Conservation (phyloP, 2,797 vertebrate genomes). For the Eulemur rubriventer region DNA sequence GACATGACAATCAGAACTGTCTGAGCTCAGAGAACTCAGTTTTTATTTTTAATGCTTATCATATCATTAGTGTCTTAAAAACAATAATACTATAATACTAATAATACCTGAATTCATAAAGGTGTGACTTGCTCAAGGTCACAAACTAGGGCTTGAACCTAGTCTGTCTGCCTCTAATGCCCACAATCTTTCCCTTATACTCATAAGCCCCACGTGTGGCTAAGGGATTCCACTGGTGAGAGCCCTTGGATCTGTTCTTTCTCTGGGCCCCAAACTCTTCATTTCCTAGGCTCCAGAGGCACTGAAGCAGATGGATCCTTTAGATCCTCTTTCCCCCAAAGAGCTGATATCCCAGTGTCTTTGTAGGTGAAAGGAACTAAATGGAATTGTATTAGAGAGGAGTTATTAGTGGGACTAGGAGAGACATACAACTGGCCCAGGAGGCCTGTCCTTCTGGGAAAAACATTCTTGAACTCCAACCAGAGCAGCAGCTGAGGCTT, state of each 20-base stretch:
- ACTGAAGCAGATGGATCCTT: not conserved
- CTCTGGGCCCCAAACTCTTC: not conserved
- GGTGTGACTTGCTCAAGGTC: constrained; percentile 7
- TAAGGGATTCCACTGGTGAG: not conserved
- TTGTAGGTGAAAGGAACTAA: not conserved
- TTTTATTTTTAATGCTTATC: constrained; percentile 28
- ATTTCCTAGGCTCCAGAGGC: not conserved
- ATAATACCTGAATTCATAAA: not conserved
- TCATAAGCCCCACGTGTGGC: not conserved
- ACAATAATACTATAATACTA: not conserved
- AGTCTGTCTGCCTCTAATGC: not conserved
- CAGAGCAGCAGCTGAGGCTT: not conserved
- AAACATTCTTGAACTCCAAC: not conserved
- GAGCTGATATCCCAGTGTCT: not conserved
- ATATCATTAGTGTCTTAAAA: constrained; percentile 21
- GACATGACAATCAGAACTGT: not conserved
- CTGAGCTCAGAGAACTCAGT: not conserved
- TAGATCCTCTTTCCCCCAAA: not conserved
- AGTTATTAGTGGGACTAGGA: not conserved
- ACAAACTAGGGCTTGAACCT: not conserved
- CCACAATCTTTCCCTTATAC: not conserved
- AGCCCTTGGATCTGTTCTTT: not conserved
- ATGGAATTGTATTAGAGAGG: not conserved
- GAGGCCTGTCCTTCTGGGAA: not conserved
- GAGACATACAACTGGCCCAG: not conserved